Conservation (phyloP, 2,797 vertebrate genomes). For the Melanotaenia trifasciata region DNA sequence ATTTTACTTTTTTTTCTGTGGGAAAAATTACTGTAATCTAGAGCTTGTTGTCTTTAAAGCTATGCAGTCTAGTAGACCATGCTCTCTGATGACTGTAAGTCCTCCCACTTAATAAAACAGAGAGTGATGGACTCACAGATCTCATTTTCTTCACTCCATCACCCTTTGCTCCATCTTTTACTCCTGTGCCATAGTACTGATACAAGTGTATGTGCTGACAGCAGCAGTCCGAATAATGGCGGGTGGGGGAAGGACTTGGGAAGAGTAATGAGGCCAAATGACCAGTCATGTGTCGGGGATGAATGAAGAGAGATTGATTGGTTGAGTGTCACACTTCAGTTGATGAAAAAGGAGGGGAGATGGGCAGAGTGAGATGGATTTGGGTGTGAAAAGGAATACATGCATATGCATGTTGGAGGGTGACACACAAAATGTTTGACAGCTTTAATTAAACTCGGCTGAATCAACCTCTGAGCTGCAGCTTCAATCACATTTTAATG, state of each 20-base stretch:
- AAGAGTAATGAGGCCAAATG: slow-evolving; percentile 61
- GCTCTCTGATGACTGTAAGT: slow-evolving; percentile 30
- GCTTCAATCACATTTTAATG: slow-evolving; percentile 72
- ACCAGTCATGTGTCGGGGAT: slow-evolving; percentile 34
- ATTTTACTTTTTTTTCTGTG: background rate
- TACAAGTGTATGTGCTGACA: slow-evolving; percentile 28
- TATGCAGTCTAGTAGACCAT: background rate
- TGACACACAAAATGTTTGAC: slow-evolving; percentile 68
- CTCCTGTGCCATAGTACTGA: slow-evolving; percentile 8
- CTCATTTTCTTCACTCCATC: slow-evolving; percentile 25
- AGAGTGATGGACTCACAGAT: slow-evolving; percentile 24
- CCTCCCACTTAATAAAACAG: slow-evolving; percentile 37
- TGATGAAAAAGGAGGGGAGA: slow-evolving; percentile 26
- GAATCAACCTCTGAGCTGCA: slow-evolving; percentile 62
- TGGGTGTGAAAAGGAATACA: slow-evolving; percentile 50
- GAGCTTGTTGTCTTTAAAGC: background rate
- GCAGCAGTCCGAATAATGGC: slow-evolving; percentile 17
- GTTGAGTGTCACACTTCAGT: slow-evolving; percentile 38
- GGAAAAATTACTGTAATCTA: slow-evolving; percentile 3
- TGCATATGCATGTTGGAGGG: slow-evolving; percentile 63
- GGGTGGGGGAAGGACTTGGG: slow-evolving; percentile 22
- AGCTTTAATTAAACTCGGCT: slow-evolving; percentile 75
- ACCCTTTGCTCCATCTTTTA: slow-evolving; percentile 1
- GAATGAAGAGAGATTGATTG: slow-evolving; percentile 56
- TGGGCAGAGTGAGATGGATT: slow-evolving; percentile 20